phyloP scores from a whole-genome alignment of 1,140 invertebrate genomes.

The Frieseomelitta varia region DNA sequence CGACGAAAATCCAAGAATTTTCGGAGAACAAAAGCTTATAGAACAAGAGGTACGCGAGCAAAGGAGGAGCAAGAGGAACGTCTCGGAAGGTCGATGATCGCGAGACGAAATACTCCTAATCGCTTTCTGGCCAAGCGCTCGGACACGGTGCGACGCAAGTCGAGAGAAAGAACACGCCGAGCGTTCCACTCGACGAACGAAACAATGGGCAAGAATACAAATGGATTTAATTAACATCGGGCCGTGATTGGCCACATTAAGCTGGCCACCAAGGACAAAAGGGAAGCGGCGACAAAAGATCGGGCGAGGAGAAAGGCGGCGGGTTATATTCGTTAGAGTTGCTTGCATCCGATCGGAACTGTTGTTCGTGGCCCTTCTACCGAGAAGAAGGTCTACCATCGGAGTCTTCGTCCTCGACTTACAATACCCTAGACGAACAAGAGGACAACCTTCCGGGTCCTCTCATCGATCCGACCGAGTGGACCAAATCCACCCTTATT shows the following conservation, averaged over 20 bases:
- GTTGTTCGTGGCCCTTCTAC: neutral
- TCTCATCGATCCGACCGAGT: slow-evolving; percentile 37
- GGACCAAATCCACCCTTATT: slow-evolving; percentile 38
- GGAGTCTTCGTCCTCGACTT: slow-evolving; percentile 55
- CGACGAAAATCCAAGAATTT: no score
- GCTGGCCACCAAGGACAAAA: neutral
- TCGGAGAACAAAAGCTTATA: no score
- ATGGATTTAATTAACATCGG: slow-evolving; percentile 33
- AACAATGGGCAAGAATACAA: neutral
- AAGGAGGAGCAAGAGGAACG: no score
- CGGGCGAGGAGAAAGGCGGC: neutral
- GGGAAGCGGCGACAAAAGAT: neutral
- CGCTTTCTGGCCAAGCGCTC: no score
- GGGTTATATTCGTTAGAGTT: slow-evolving; percentile 19
- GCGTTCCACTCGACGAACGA: neutral
- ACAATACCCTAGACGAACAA: slow-evolving; percentile 51
- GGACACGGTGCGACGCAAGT: neutral
- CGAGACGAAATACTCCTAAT: neutral
- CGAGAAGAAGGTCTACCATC: slow-evolving; percentile 25
- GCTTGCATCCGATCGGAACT: slow-evolving; percentile 19
- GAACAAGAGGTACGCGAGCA: no score
- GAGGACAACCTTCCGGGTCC: slow-evolving; percentile 42
- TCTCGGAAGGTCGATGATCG: no score
- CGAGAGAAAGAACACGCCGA: neutral
- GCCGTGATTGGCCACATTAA: slow-evolving; percentile 13